Evolutionary conservation across 1,140 invertebrate species (phyloP), one percentile per base, ranked within the genome.

Genomic region (Zaprionus taronus): DNA sequence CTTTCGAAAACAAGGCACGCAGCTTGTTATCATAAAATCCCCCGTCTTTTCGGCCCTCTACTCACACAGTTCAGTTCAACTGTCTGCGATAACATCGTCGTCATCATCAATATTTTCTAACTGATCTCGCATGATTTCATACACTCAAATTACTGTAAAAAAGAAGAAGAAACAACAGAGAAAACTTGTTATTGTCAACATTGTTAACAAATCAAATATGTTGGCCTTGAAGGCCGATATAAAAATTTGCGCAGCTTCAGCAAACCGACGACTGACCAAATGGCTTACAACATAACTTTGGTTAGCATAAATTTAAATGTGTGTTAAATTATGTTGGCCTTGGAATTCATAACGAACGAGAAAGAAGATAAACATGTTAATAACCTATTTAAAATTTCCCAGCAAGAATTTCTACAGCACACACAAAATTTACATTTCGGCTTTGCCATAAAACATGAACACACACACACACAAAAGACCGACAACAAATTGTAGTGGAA

Each of bases 341-440:
- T 87, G 84, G 84, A 81, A 89, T 84, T 76, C 62, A 79, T 81
- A 87, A 81, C 81, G 72, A 87, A 76, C 71, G 81, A 89, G 81
- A 89, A 87, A 83, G 80, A 89, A 83, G 77, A 89, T 75, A 83
- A 90, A 87, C 85, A 81, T 81, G 85, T 83, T 90, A 87, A 87
- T 87, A 87, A 84, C 85, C 81, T 90, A 90, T 80, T 84, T 90
- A 81, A 79, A 90, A 87, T 90, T 87, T 87, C 77, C 81, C 87
- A 87, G 75, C 78, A 84, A 81, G 85, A 89, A 87, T 89, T 87
- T 89, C 84, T 84, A 87, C 62, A 24, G 20, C 9, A 51, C 11
- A 12, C 9, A 47, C 20, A 22, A 86, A 83, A 80, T 77, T 77
- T 71, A 58, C 34, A 26, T 65, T 64, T 49, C 60, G 58, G 20